Conservation (phyloP, 1,140 invertebrate species). For the Plectus sambesii region DNA sequence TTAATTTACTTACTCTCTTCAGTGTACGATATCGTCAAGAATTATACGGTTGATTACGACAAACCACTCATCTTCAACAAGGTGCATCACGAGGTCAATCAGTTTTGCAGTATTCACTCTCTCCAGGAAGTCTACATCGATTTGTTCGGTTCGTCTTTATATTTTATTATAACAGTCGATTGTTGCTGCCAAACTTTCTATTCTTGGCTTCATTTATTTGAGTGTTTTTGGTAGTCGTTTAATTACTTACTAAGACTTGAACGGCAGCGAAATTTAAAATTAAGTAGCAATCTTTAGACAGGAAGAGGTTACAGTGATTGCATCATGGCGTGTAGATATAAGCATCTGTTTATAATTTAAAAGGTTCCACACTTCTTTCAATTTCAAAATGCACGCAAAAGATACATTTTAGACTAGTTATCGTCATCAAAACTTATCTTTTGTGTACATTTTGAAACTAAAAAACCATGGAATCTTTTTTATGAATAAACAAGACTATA, state of each 20-base stretch:
- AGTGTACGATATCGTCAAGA: conserved; percentile 75
- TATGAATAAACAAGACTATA: no score
- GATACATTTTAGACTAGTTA: no score
- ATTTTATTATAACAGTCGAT: conserved; percentile 4
- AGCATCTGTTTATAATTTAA: no score
- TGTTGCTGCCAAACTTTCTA: background rate
- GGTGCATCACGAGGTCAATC: conserved; percentile 80
- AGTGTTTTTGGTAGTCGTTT: conserved; percentile 1
- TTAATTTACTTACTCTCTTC: conserved; percentile 37
- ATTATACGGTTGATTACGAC: conserved; percentile 82
- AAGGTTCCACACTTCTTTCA: no score
- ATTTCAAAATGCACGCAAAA: no score
- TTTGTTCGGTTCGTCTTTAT: conserved; percentile 57
- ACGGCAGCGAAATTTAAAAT: background rate
- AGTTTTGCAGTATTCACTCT: conserved; percentile 70
- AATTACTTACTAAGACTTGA: conserved; percentile 2
- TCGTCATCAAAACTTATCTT: no score
- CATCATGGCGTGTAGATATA: no score
- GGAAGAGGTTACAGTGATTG: no score
- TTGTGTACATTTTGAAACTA: no score
- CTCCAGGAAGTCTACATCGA: conserved; percentile 81
- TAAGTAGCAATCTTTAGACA: no score
- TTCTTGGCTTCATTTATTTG: conserved; percentile 3
- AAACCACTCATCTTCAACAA: conserved; percentile 79
- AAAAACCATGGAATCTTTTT: no score